These are phyloP conservation scores for Montipora capitata DNA, from an alignment of 92 coral and sea anemone species.

Conservation along the genomic window DNA sequence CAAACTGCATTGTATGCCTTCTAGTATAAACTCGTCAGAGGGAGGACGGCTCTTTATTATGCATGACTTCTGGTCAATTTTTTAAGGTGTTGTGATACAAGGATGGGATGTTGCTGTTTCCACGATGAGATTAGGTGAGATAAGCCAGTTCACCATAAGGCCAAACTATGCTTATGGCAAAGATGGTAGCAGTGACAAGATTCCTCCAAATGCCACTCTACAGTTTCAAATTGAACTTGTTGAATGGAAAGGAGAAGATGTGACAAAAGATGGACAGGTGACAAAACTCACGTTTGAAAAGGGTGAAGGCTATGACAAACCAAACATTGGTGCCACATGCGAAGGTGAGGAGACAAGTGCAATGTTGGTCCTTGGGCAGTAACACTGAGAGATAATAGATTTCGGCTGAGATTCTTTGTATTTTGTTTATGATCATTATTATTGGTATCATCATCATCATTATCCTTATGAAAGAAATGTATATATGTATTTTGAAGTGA, in stretches of 20 bases:
- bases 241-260: slow-evolving; percentile 88
- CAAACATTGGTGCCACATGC: slow-evolving; percentile 83
- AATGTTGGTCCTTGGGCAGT: no score
- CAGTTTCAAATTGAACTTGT: slow-evolving; percentile 90
- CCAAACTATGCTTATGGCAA: slow-evolving; percentile 93
- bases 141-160: slow-evolving; percentile 76
- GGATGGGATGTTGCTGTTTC: slow-evolving; percentile 94
- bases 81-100: slow-evolving; percentile 85
- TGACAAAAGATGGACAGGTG: slow-evolving; percentile 85
- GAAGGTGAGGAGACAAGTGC: slow-evolving; percentile 68
- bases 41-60: background rate
- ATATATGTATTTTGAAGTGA: no score
- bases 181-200: slow-evolving; percentile 82
- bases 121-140: slow-evolving; percentile 88
- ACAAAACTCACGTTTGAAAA: slow-evolving; percentile 78
- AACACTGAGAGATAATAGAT: no score
- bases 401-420: no score
- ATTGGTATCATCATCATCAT: no score
- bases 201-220: slow-evolving; percentile 86
- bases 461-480: no score
- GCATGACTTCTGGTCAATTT: background rate
- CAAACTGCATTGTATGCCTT: no score
- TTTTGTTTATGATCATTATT: no score
- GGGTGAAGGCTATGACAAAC: slow-evolving; percentile 89
- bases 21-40: no score